Conservation (phyloP, 2,113 vertebrate genomes). For the Podilymbus podiceps region DNA sequence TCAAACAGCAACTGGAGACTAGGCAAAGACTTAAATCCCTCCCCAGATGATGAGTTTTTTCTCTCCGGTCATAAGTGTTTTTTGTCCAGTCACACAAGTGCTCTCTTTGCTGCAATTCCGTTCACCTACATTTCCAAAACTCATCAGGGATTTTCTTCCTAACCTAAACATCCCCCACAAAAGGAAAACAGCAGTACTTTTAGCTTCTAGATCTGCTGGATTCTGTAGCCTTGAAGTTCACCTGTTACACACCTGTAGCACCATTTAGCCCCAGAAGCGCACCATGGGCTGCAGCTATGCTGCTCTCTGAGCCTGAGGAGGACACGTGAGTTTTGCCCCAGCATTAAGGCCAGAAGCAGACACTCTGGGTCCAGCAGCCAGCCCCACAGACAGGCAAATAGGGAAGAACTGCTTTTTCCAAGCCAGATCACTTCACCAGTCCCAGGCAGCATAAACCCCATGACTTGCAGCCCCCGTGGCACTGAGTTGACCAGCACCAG, state of each 20-base stretch:
- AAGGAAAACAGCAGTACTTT: neutral
- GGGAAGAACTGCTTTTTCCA: neutral
- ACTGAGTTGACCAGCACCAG: neutral
- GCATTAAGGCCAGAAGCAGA: neutral
- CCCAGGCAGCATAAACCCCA: neutral
- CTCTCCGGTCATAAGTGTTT: neutral
- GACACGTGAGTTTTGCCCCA: neutral
- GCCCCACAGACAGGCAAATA: accelerated
- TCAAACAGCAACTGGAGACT: neutral
- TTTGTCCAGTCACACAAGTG: neutral
- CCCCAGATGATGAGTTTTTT: neutral
- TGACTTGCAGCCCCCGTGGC: accelerated
- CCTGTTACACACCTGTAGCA: neutral
- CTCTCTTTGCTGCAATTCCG: neutral
- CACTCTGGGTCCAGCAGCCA: neutral
- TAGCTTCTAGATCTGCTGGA: neutral
- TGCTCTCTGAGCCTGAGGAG: too few relatives aligned
- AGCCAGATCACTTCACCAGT: neutral
- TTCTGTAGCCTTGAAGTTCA: neutral
- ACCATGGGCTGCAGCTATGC: accelerated
- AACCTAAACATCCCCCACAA: neutral
- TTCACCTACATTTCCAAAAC: neutral
- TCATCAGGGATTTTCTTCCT: neutral
- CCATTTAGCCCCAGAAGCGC: too few relatives aligned
- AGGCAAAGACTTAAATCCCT: neutral